Evolutionary conservation across 2,113 vertebrate species (phyloP), one percentile per base, ranked within the genome.

Genomic region (Gopherus flavomarginatus): DNA sequence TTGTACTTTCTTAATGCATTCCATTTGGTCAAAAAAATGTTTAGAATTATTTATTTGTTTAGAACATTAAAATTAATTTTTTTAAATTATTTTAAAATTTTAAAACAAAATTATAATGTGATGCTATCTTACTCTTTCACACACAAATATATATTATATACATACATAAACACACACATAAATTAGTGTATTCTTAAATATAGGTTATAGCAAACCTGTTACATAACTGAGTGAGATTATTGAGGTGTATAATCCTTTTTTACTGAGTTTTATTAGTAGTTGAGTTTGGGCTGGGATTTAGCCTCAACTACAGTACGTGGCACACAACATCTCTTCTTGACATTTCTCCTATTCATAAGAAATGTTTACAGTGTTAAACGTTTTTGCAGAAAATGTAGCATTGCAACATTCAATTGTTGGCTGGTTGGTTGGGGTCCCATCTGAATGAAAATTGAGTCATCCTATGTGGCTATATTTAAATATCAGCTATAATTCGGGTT

Each of bases 291-390:
- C 77, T 6, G 57, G 92, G 89, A 31, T 94, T 96, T 92, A 80
- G 53, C 42, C 44, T 27, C 56, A 96, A 94, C 82, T 96, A 94
- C 95, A 96, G 96, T 97, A 97, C 93, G 89, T 96, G 95, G 96
- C 93, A 97, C 1, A 0, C 26, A 0, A 77, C 75, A 83, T 84
- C 92, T 94, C 86, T 78, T 92, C 65, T 78, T 56, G 88, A 31
- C 88, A 90, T n/a, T 91, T 87, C 50, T 93, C 62, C 79, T 82
- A 90, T 57, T 42, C 57, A 83, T 31, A 82, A 35, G 29, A 95
- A 86, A 86, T 93, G 85, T 53, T 95, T 83, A 38, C 87, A 87
- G 69, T 62, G 80, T 83, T 93, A 88, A 83, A 95, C 94, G 83
- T 91, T 97, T 85, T 90, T 81, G 50, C 92, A 94, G 86, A 12